Percentiles rank a stretch among this genome's conserved stretches.
These are phyloP conservation scores for Oryzias celebensis DNA, from an alignment of 2,113 vertebrate genomes.

Conservation along the genomic window DNA sequence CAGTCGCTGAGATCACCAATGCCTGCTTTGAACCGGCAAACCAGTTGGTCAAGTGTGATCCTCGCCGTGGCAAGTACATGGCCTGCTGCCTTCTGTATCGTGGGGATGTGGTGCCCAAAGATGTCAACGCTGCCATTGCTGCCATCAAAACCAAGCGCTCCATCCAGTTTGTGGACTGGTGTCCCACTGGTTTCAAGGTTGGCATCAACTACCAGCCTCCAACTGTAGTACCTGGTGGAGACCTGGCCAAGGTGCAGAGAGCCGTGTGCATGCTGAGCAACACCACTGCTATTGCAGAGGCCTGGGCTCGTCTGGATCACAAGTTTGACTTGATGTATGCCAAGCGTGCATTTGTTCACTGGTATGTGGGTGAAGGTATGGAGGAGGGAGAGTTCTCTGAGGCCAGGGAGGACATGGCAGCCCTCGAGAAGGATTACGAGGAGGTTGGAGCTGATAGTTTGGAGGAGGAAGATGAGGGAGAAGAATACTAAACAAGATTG, in stretches of 20 bases:
- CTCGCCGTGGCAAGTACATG: neutral
- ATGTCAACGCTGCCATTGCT: neutral
- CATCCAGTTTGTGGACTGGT: slow-evolving; percentile 88
- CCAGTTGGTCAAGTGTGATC: neutral
- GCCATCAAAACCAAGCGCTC: slow-evolving; percentile 59
- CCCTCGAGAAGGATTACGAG: slow-evolving; percentile 88
- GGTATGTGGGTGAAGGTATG: slow-evolving; percentile 86
- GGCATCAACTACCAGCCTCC: slow-evolving; percentile 88
- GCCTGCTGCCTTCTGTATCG: neutral
- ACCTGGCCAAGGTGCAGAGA: slow-evolving; percentile 84
- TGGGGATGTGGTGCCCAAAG: neutral
- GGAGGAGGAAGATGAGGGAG: neutral
- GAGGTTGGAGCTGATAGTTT: slow-evolving; percentile 75
- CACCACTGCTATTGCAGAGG: slow-evolving; percentile 86
- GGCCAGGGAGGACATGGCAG: slow-evolving; percentile 87
- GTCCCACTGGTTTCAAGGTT: slow-evolving; percentile 86
- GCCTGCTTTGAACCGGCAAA: neutral
- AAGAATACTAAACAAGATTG: neutral
- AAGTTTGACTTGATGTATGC: slow-evolving; percentile 88
- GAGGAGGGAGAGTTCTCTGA: slow-evolving; percentile 87
- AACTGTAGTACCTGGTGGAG: slow-evolving; percentile 83
- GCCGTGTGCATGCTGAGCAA: slow-evolving; percentile 86
- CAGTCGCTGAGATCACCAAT: neutral
- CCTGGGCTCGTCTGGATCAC: slow-evolving; percentile 86
- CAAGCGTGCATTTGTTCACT: slow-evolving; percentile 86